Evolutionary conservation across 2,888 invertebrate species (phyloP).

Genomic region (Drosophila macrospina): DNA sequence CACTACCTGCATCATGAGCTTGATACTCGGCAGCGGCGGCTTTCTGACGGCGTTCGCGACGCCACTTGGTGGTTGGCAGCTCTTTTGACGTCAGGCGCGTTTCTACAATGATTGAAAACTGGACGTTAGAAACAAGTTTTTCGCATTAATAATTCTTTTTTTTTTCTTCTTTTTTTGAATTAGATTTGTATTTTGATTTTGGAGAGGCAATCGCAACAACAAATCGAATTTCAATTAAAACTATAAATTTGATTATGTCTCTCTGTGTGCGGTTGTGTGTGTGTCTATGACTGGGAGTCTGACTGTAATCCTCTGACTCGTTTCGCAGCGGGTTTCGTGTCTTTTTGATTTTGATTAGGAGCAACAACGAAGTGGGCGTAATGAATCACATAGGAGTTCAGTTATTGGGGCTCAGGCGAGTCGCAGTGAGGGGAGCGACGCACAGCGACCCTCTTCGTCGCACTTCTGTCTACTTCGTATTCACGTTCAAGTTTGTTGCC

Average conservation of each 20-base stretch:
- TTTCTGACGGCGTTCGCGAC: conserved; percentile 88
- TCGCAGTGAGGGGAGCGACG: neutral
- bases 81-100: conserved; percentile 87
- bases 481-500: conserved; percentile 73
- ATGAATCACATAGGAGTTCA: conserved; percentile 63
- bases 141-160: conserved; percentile 1
- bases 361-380: conserved; percentile 64
- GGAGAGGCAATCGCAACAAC: conserved; percentile 12
- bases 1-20: conserved; percentile 57
- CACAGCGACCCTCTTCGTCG: neutral
- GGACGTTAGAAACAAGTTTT: conserved; percentile 45
- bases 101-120: conserved; percentile 77
- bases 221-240: conserved; percentile 58
- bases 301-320: conserved; percentile 35
- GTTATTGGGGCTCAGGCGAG: conserved; percentile 38
- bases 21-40: conserved; percentile 85
- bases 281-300: conserved; percentile 3
- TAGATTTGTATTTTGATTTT: conserved; percentile 10
- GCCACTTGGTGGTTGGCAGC: conserved; percentile 90
- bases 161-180: conserved; percentile 24
- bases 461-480: conserved; percentile 32
- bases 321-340: conserved; percentile 23
- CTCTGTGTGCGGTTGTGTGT: conserved; percentile 6
- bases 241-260: conserved; percentile 45
- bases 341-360: conserved; percentile 52